Base-by-base conservation (phyloP, 2,797 vertebrate species). In the Melanotaenia maccullochi region DNA sequence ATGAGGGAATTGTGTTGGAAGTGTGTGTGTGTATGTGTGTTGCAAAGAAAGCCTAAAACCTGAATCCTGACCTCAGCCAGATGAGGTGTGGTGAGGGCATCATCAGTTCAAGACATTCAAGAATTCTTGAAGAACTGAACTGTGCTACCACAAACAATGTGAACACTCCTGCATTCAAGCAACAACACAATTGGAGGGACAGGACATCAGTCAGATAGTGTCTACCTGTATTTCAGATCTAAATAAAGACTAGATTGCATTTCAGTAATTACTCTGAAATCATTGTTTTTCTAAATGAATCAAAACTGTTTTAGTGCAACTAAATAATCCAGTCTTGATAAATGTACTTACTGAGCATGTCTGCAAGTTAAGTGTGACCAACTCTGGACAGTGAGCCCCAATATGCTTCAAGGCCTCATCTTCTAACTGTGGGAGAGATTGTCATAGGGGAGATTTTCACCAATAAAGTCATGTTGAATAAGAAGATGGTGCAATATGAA, bases 401-500 rank as follows among this genome's bases (percentile, higher is more conserved):
- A 99, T 98, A 84, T 97, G 97, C 78, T 98, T 98, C 84, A 99
- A 93, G 62, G 97, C 98, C 91, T 99, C 98, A 1, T 99, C 97
- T 88, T 99, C 98, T 28, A 99, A 90, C 97, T 99, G 82, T 3
- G 44, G 89, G 32, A 67, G 3, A 82, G 72, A 74, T 20, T 0
- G 7, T 58, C 13, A 74, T 20, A 22, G 7, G 6, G 56, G 54
- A 25, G 42, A 66, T 3, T 49, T 6, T 28, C 30, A 47, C 44
- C 44, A 47, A 47, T 6, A 47, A 20, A 47, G 44, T 7, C 7
- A 47, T 47, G 44, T 9, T 47, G 44, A 47, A n/a, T 20, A 42
- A 16, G 16, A 42, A 16, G 5, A 63, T 35, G n/a, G n/a, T 4
- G 58, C 38, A 60, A 49, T 52, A 58, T 18, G 30, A 73, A 24